phyloP scores from a whole-genome alignment of 2,797 vertebrate species.

The Graptemys geographica region DNA sequence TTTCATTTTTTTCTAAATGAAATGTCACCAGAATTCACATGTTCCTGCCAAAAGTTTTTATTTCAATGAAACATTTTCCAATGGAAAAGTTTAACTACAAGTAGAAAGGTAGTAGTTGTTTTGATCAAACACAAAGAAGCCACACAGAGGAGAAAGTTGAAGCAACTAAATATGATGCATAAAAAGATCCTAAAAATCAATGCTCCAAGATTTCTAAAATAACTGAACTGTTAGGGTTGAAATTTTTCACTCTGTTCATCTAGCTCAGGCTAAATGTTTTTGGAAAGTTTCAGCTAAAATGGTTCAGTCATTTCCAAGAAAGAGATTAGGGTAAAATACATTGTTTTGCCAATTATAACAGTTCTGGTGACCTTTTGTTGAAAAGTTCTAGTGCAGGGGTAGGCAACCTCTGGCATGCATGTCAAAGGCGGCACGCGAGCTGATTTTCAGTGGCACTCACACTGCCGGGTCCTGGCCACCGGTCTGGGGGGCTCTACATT shows the following conservation, averaged over 20 bases:
- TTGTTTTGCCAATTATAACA: background rate
- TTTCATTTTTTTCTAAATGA: background rate
- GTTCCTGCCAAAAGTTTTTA: background rate
- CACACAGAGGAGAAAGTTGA: background rate
- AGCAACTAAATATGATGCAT: accelerated
- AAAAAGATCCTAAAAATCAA: background rate
- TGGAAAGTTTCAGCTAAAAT: no score
- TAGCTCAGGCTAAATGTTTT: background rate
- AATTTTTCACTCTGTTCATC: background rate
- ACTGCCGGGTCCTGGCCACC: no score
- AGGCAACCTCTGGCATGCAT: no score
- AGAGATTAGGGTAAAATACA: background rate
- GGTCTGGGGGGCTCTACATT: no score
- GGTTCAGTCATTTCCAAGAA: no score
- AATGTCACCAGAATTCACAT: background rate
- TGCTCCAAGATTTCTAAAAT: background rate
- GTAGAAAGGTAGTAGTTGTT: accelerated
- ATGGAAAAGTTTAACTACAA: accelerated
- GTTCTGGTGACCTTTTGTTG: accelerated
- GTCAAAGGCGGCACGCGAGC: no score
- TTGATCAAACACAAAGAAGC: background rate
- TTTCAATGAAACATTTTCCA: background rate
- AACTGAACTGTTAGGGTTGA: background rate
- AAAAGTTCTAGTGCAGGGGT: no score
- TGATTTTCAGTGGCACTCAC: no score